These are phyloP conservation scores for Drosophila formosana DNA, from an alignment of 2,888 invertebrate species.

Conservation along the genomic window DNA sequence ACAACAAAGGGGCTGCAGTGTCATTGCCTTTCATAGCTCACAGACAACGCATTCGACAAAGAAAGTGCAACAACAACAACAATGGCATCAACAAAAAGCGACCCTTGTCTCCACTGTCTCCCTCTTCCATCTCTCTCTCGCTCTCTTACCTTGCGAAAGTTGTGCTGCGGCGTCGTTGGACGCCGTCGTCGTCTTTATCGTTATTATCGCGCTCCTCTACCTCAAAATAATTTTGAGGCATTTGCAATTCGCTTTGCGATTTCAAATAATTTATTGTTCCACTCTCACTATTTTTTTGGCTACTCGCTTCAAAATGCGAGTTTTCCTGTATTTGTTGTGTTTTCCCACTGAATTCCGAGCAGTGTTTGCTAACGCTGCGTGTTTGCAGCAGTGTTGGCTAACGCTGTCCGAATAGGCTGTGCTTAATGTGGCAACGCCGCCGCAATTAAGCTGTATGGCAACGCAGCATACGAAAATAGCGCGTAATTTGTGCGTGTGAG, in stretches of 20 bases:
- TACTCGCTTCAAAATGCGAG: conserved; percentile 4
- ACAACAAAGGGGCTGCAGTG: conserved; percentile 1
- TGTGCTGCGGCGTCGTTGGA: conserved; percentile 23
- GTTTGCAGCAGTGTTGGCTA: conserved; percentile 33
- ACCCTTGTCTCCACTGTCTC: not conserved
- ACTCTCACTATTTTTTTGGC: not conserved
- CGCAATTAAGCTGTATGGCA: conserved; percentile 23
- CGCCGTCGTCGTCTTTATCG: conserved; percentile 33
- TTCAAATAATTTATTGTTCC: conserved; percentile 3
- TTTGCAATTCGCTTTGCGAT: conserved; percentile 17
- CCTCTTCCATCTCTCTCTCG: not conserved
- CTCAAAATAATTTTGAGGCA: conserved; percentile 38
- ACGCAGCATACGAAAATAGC: conserved; percentile 57
- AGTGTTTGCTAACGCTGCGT: conserved; percentile 33
- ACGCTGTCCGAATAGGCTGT: not conserved
- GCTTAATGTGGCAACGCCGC: conserved; percentile 32
- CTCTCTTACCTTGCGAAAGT: conserved; percentile 39
- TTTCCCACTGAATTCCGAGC: conserved; percentile 33
- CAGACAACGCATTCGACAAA: conserved; percentile 30
- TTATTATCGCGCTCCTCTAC: conserved; percentile 31
- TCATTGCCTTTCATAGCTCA: not conserved
- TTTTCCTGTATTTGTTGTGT: conserved; percentile 49
- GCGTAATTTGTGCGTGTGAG: conserved; percentile 66
- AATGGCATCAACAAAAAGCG: conserved; percentile 32
- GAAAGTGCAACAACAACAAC: conserved; percentile 41